phyloP scores from a whole-genome alignment of 2,888 invertebrate species.

The Augochlorella aurata region DNA sequence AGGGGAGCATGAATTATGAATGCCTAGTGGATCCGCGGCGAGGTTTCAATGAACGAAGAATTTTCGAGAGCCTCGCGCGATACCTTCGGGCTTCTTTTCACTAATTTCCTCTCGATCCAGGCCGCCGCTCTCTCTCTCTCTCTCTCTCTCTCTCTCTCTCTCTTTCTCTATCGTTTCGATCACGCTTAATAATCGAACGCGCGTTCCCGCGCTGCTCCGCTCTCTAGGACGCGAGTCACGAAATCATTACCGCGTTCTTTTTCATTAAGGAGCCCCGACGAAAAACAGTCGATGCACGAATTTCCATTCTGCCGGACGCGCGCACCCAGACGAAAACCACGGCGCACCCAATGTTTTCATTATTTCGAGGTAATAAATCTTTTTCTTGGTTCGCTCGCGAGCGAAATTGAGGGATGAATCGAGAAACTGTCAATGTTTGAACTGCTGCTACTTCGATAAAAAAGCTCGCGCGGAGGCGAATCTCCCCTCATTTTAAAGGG shows the following conservation, averaged over 20 bases:
- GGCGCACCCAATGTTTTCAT: no score
- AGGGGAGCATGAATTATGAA: conserved; percentile 7
- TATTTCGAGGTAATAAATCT: no score
- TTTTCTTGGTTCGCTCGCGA: no score
- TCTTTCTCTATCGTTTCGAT: conserved; percentile 25
- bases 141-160: no score
- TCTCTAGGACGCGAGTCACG: neutral
- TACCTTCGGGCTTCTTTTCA: conserved; percentile 14
- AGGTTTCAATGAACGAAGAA: conserved; percentile 2
- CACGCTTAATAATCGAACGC: conserved; percentile 22
- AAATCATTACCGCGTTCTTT: neutral
- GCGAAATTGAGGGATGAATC: no score
- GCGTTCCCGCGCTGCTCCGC: neutral
- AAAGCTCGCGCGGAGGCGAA: no score
- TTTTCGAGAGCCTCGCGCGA: neutral
- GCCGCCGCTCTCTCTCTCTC: neutral
- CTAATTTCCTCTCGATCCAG: conserved; percentile 17
- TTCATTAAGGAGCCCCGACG: neutral
- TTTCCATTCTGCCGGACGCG: no score
- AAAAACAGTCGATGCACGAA: neutral
- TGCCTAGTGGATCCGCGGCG: neutral
- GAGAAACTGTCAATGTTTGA: no score
- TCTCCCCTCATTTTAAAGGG: no score
- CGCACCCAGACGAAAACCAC: no score
- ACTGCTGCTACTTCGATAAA: no score